Evolutionary conservation across 2,113 vertebrate species (phyloP), one percentile per base, ranked within the genome.

Genomic region (Paracanthobrama guichenoti): DNA sequence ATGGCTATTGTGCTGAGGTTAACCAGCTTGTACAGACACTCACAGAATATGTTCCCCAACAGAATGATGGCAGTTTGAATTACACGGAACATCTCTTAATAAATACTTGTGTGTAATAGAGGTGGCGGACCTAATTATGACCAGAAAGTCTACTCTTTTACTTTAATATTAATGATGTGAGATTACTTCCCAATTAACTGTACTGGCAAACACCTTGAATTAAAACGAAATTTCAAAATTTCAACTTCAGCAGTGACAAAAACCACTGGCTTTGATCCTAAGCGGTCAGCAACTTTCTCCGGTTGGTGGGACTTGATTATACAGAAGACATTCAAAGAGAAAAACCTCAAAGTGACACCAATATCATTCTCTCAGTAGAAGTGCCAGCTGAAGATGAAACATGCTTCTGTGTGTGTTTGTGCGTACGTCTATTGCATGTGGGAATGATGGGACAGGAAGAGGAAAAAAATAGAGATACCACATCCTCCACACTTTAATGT

Each of bases 301-400:
- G 5, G 44, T 67, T 80, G 78, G 60, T 62, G 44, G 24, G 78
- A 50, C 44, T 18, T 35, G 60, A 35, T 67, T 50, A 50, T 22
- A 67, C 2, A 48, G n/a, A 50, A 35, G 18, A 67, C 26, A 80
- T 67, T 80, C 78, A 67, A 80, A 80, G 44, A 26, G 24, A 46
- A 80, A 80, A 67, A 67, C 18, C 78, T 80, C 78, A 67, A 80
- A 66, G 78, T 50, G 26, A 31, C 44, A 80, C 16, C 72, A 48
- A n/a, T 31, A 67, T 50, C 44, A 48, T 80, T 79, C 77, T 79
- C 57, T 79, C 77, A 64, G 57, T 79, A 64, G 57, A 62, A 9
- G 1, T 31, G 18, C 78, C 60, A 50, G 78, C 18, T 46, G 60
- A 80, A 67, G 78, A 80, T 80, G 78, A 80, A 80, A 31, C 26